Evolutionary conservation across 92 coral and sea anemone genomes (phyloP).

Genomic region (Paramuricea clavata): DNA sequence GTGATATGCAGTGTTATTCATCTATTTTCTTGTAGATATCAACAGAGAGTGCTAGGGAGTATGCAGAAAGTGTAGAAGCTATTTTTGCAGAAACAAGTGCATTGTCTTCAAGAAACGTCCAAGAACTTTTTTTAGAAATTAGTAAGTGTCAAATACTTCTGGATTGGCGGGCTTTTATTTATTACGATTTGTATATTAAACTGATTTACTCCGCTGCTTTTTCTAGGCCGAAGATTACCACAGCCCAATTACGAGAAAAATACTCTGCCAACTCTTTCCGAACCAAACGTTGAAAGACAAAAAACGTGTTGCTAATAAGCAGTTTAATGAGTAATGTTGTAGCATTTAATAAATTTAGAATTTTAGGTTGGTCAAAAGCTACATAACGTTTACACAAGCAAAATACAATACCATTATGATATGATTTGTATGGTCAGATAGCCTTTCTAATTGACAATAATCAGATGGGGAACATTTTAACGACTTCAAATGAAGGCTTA

Average conservation of each 20-base stretch:
- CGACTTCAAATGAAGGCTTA: no score
- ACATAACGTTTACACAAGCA: no score
- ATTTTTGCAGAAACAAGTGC: conserved; percentile 98
- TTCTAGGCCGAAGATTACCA: conserved; percentile 32
- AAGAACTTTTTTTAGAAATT: conserved; percentile 91
- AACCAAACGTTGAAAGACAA: neutral
- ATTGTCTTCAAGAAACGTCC: conserved; percentile 87
- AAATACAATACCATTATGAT: no score
- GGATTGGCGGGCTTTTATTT: no score
- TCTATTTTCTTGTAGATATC: conserved; percentile 65
- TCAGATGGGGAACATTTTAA: no score
- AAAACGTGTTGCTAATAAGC: conserved; percentile 24
- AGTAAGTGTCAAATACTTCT: conserved; percentile 74
- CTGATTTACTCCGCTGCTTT: neutral
- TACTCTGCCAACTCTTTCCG: neutral
- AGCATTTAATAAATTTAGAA: neutral
- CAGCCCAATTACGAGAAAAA: conserved; percentile 28
- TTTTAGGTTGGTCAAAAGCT: neutral
- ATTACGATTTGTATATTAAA: no score
- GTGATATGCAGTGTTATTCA: neutral
- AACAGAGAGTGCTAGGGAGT: conserved; percentile 87
- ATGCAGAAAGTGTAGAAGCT: conserved; percentile 94
- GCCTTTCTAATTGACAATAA: no score
- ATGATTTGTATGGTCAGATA: no score
- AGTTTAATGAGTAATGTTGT: no score